Evolutionary conservation across 2,113 vertebrate species (phyloP).

Genomic region (Chaenogobius annularis): DNA sequence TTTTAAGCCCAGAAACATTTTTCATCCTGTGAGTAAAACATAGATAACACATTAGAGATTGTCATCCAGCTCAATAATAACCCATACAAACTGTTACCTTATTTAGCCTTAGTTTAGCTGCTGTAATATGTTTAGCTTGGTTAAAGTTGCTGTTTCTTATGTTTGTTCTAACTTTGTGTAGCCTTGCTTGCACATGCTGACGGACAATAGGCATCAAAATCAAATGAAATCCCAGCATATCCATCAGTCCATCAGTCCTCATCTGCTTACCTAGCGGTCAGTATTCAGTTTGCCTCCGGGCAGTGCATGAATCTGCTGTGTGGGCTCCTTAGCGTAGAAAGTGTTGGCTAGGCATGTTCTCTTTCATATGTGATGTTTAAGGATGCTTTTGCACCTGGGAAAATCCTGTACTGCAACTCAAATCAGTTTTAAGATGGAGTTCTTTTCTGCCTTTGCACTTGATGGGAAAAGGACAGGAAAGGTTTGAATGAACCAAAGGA

Average conservation of each 20-base stretch:
- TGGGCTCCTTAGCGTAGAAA: neutral
- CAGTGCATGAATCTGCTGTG: neutral
- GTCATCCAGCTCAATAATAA: no score
- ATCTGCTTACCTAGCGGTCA: neutral
- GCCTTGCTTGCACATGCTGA: neutral
- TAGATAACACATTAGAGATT: no score
- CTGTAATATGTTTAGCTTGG: neutral
- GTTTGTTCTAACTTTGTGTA: neutral
- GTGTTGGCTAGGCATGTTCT: neutral
- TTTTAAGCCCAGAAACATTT: no score
- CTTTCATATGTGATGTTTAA: neutral
- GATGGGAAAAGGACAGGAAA: neutral
- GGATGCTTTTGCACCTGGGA: neutral
- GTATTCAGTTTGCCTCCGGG: neutral
- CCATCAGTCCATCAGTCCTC: neutral
- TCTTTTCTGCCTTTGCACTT: neutral
- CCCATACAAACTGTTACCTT: no score
- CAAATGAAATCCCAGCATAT: neutral
- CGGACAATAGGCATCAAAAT: neutral
- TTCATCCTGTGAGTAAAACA: no score
- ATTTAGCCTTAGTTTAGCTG: no score
- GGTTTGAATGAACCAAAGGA: neutral
- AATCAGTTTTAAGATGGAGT: neutral
- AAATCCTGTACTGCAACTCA: neutral
- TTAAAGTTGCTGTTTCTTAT: neutral